These are phyloP conservation scores for Phyllotreta striolata DNA, from an alignment of 2,888 invertebrate species.

Conservation along the genomic window DNA sequence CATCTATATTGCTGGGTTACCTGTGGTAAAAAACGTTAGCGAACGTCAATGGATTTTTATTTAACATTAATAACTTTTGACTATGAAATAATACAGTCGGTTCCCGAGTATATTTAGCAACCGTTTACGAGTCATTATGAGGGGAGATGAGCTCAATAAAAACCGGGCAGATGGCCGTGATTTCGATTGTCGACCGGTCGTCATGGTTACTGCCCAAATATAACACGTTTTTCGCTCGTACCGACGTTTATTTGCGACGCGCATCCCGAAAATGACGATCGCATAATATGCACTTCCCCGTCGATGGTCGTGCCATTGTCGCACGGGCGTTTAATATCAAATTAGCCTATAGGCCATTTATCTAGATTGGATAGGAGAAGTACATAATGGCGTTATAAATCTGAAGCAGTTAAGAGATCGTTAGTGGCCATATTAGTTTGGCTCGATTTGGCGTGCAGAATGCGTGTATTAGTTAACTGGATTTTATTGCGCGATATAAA, in stretches of 20 bases:
- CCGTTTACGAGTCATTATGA: slow-evolving; percentile 58
- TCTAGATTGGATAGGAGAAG: slow-evolving; percentile 32
- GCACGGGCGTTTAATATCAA: slow-evolving; percentile 60
- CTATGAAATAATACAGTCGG: slow-evolving; percentile 58
- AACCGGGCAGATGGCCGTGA: slow-evolving; percentile 58
- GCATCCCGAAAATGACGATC: background rate
- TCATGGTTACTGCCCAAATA: slow-evolving; percentile 59
- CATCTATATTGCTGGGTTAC: no score
- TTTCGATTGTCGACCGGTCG: slow-evolving; percentile 59
- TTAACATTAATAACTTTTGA: slow-evolving; percentile 39
- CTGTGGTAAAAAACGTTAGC: background rate
- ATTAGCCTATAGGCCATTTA: slow-evolving; percentile 60
- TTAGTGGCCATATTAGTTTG: slow-evolving; percentile 48
- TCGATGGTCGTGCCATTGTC: slow-evolving; percentile 46
- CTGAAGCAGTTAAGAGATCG: slow-evolving; percentile 37
- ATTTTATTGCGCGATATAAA: slow-evolving; percentile 8
- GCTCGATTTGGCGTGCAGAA: slow-evolving; percentile 40
- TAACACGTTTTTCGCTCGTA: slow-evolving; percentile 52
- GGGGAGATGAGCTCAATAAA: slow-evolving; percentile 54
- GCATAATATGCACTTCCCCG: background rate
- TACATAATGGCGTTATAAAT: slow-evolving; percentile 34
- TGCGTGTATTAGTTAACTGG: slow-evolving; percentile 11
- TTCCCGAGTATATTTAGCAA: slow-evolving; percentile 60
- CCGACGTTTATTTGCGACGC: slow-evolving; percentile 48
- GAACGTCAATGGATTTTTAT: background rate